Evolutionary conservation across 1,140 invertebrate genomes (phyloP).

Genomic region (Apis mellifera): DNA sequence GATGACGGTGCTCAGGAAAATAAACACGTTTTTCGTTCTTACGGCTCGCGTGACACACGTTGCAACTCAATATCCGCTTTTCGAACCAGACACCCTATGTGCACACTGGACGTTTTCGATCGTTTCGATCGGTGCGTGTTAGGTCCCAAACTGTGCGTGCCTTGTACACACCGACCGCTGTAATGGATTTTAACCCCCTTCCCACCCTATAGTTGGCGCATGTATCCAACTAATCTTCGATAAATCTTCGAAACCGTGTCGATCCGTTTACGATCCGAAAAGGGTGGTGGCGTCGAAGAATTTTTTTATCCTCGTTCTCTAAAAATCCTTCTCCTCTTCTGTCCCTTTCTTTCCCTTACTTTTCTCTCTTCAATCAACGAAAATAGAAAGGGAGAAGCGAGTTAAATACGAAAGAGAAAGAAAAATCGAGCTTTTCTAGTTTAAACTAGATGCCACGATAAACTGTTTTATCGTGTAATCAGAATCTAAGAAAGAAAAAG

Average conservation of each 20-base stretch:
- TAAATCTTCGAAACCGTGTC: slow-evolving; percentile 45
- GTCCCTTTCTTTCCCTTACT: no score
- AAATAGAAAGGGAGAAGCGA: not conserved
- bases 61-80: not conserved
- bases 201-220: slow-evolving; percentile 27
- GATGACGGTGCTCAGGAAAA: no score
- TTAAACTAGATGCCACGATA: slow-evolving; percentile 56
- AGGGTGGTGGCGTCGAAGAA: slow-evolving; percentile 50
- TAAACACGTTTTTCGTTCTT: no score
- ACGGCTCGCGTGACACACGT: no score
- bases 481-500: not conserved
- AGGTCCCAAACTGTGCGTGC: not conserved
- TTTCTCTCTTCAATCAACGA: not conserved
- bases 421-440: slow-evolving; percentile 47
- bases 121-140: slow-evolving; percentile 17
- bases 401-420: slow-evolving; percentile 3
- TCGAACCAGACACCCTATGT: slow-evolving; percentile 3
- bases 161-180: not conserved
- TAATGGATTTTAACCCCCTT: slow-evolving; percentile 33
- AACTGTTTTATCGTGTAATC: slow-evolving; percentile 53
- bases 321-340: slow-evolving; percentile 33
- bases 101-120: slow-evolving; percentile 19
- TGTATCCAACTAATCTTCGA: slow-evolving; percentile 60
- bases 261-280: slow-evolving; percentile 58
- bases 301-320: slow-evolving; percentile 55